Percentiles rank a stretch among this genome's conserved stretches.
These are phyloP conservation scores for Sebastes trivittatus DNA, from an alignment of 2,797 vertebrate species.

Conservation along the genomic window DNA sequence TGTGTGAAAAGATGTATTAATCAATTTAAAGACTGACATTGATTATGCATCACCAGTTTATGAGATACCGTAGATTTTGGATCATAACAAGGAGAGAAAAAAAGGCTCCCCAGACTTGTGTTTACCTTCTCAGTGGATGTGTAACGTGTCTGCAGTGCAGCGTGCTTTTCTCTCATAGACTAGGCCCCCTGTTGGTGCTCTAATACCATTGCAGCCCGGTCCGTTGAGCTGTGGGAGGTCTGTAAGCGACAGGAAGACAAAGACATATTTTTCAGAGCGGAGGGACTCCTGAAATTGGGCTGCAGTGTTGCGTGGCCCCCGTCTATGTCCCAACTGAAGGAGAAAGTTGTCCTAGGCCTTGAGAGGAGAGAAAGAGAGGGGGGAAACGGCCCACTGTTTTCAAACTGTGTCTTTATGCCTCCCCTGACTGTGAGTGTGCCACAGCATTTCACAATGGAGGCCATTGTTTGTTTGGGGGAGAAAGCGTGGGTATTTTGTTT, in stretches of 20 bases:
- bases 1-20: neutral
- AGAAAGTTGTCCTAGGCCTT: constrained; percentile 52
- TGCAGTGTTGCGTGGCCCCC: constrained; percentile 44
- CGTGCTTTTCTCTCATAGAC: neutral
- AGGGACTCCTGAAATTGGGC: constrained; percentile 52
- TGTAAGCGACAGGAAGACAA: constrained; percentile 61
- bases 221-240: constrained; percentile 63
- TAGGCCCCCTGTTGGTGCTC: constrained; percentile 68
- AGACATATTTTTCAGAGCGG: constrained; percentile 70
- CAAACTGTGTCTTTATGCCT: constrained; percentile 88
- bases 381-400: constrained; percentile 75
- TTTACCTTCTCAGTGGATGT: constrained; percentile 36
- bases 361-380: constrained; percentile 17
- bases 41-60: neutral
- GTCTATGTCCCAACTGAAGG: constrained; percentile 61
- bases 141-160: constrained; percentile 49
- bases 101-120: neutral
- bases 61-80: neutral
- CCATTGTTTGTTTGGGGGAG: constrained; percentile 89
- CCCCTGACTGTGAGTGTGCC: constrained; percentile 82
- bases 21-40: neutral
- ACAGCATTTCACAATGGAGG: constrained; percentile 84
- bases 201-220: constrained; percentile 41
- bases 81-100: neutral
- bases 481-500: constrained; percentile 87